phyloP scores from a whole-genome alignment of 2,113 vertebrate species.

The Phaethornis superciliosus region DNA sequence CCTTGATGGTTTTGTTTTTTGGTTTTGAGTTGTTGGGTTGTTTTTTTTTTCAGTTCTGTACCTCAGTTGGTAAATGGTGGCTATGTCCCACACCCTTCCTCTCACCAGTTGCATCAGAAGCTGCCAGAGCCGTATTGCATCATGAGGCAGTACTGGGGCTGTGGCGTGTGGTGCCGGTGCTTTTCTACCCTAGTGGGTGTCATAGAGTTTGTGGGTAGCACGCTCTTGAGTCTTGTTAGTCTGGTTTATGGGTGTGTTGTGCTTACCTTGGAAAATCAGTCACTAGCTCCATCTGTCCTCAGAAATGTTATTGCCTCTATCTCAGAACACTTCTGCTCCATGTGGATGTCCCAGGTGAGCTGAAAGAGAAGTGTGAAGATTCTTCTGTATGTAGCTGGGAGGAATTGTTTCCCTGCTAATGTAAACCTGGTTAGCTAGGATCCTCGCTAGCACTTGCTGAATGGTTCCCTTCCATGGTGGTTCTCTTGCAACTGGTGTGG shows the following conservation, averaged over 20 bases:
- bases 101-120: neutral
- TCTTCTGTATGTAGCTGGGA: neutral
- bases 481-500: neutral
- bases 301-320: neutral
- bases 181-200: neutral
- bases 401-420: neutral
- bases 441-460: neutral
- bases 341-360: neutral
- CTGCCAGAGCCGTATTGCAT: constrained; percentile 15
- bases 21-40: too few relatives aligned
- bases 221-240: neutral
- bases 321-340: neutral
- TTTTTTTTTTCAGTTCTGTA: neutral
- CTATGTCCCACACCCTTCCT: neutral
- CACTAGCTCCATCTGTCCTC: neutral
- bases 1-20: neutral
- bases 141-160: constrained; percentile 1
- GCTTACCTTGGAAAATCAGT: neutral
- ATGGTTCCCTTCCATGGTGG: neutral
- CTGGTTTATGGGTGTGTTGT: constrained; percentile 49
- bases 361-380: neutral
- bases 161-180: neutral
- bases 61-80: neutral
- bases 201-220: neutral
- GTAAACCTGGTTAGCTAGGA: neutral